Base-by-base conservation (phyloP, 1,140 invertebrate species). In the Apocrypta bakeri region DNA sequence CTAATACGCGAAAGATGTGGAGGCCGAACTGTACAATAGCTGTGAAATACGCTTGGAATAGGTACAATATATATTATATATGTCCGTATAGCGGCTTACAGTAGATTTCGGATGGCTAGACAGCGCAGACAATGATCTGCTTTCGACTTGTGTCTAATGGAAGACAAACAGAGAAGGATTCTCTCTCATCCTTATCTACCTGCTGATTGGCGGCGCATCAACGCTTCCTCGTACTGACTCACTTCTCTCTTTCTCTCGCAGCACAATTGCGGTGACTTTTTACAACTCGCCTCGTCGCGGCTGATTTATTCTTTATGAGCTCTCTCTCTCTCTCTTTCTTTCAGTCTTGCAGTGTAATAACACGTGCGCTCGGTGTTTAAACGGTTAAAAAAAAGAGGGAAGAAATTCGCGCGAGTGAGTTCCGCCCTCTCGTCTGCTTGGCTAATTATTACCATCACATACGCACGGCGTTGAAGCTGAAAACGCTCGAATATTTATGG, bases 41-140 rank as follows among this genome's bases (percentile, higher is more conserved):
- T 42, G 25, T 69, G 17, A 21, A 31, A 69, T 85, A 86, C 48
- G 48, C 2, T 4, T 6, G 14, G 84, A 83, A 83, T 84, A 69
- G 29, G 27, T 33, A 33, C 4, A 21, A n/a, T n/a, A n/a, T n/a
- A n/a, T n/a, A n/a, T n/a, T 69, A 86, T 84, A 87, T 80, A 87
- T 82, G 85, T 40, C 71, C n/a, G 25, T 27, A 88, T 86, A 87
- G 1, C 7, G n/a, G n/a, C n/a, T n/a, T n/a, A n/a, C n/a, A n/a
- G 87, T 85, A 86, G 87, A 89, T 88, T 89, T 89, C 86, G 88
- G 88, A 88, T 88, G 89, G 87, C 89, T 89, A 88, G 87, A 86
- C 85, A 86, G 78, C 33, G n/a, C 85, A 86, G 87, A 89, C 88
- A 90, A 90, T 89, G 87, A 90, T 90, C 87, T 90, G 86, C 85